Evolutionary conservation across 2,888 invertebrate genomes (phyloP).

Genomic region (Sphecodes monilicornis): DNA sequence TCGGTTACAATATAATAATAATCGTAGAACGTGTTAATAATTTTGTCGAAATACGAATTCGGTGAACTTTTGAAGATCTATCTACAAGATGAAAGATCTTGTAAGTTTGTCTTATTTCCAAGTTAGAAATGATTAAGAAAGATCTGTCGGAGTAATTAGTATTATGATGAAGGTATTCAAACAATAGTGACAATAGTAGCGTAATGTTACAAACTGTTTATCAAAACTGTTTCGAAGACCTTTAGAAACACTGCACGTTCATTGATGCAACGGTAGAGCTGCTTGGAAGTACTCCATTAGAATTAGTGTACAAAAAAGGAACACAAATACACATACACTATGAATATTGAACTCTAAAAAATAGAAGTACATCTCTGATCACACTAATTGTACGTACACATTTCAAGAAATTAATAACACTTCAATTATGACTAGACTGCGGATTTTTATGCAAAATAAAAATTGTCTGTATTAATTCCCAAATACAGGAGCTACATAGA

Average conservation of each 20-base stretch:
- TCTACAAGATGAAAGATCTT: neutral
- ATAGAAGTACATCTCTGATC: neutral
- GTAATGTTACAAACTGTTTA: neutral
- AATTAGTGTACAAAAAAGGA: neutral
- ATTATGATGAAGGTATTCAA: neutral
- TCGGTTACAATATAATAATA: neutral
- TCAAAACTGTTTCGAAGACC: neutral
- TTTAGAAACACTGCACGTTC: neutral
- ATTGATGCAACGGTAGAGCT: neutral
- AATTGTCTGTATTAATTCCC: no score
- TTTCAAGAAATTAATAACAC: no score
- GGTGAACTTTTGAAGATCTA: neutral
- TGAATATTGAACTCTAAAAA: neutral
- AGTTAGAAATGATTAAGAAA: neutral
- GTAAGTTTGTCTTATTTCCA: neutral
- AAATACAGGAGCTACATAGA: no score
- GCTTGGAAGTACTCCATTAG: neutral
- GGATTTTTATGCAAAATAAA: no score
- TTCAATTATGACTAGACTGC: no score
- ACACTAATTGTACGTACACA: no score
- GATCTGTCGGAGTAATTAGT: neutral
- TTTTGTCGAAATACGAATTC: neutral
- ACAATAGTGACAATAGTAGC: neutral
- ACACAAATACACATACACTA: neutral
- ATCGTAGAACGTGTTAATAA: neutral